Conservation (phyloP, 2,888 invertebrate genomes). For the Ochropacha duplaris region DNA sequence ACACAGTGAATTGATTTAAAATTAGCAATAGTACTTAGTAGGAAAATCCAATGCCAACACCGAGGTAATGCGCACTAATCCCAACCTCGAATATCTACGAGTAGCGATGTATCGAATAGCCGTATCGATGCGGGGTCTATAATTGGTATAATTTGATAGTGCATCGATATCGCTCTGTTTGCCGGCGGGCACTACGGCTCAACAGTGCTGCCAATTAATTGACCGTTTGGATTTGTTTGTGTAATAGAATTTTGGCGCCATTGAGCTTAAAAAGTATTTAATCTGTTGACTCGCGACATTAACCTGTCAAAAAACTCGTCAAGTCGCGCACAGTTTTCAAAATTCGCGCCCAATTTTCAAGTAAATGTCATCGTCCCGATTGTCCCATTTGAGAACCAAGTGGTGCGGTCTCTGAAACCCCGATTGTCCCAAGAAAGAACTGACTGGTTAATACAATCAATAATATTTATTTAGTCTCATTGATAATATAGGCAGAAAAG, state of each 20-base stretch:
- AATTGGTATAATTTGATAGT: slow-evolving; percentile 46
- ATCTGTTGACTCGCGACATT: no score
- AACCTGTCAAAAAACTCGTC: no score
- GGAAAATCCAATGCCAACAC: not conserved
- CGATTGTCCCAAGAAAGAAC: no score
- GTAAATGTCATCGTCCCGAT: not conserved
- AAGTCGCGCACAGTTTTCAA: no score
- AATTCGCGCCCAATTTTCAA: not conserved
- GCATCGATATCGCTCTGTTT: slow-evolving; percentile 25
- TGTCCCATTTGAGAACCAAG: no score
- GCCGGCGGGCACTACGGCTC: slow-evolving; percentile 25
- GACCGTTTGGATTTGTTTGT: slow-evolving; percentile 15
- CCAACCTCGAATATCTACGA: not conserved
- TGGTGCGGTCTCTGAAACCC: no score
- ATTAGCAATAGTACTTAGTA: not conserved
- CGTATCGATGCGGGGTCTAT: slow-evolving; percentile 13
- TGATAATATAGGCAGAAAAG: no score
- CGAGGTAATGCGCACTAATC: not conserved
- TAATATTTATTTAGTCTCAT: no score
- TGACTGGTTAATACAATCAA: no score
- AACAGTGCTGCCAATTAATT: slow-evolving; percentile 36
- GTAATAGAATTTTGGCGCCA: slow-evolving; percentile 17
- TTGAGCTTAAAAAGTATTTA: slow-evolving; percentile 10
- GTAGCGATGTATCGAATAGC: not conserved
- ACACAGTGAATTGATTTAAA: not conserved